phyloP scores from a whole-genome alignment of 1,140 invertebrate genomes.

The Drosophila suzukii region DNA sequence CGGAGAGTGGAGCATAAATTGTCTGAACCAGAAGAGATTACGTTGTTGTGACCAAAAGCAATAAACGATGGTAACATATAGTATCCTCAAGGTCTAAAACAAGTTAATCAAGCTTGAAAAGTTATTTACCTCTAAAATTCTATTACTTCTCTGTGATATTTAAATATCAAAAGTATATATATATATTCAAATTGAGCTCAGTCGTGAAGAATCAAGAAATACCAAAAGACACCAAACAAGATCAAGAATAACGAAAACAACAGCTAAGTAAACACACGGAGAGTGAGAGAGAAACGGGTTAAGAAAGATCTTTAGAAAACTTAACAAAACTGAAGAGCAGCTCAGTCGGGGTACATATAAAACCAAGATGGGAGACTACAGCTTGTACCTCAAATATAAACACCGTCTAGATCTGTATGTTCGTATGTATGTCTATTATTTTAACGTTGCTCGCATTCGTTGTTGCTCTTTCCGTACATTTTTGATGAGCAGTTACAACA shows the following conservation, averaged over 20 bases:
- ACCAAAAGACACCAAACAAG: background rate
- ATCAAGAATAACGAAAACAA: slow-evolving; percentile 9
- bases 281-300: slow-evolving; percentile 22
- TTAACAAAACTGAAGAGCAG: slow-evolving; percentile 48
- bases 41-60: background rate
- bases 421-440: slow-evolving; percentile 25
- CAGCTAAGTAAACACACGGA: slow-evolving; percentile 33
- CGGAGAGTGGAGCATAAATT: background rate
- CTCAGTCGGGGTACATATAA: slow-evolving; percentile 5
- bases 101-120: too few species aligned
- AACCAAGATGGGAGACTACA: slow-evolving; percentile 27
- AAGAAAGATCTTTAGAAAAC: slow-evolving; percentile 53
- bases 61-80: background rate
- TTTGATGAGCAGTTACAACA: slow-evolving; percentile 73
- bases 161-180: background rate
- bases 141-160: too few species aligned
- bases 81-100: too few species aligned
- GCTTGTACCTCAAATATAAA: slow-evolving; percentile 10
- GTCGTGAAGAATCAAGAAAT: background rate
- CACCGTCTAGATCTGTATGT: background rate
- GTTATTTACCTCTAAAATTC: too few species aligned
- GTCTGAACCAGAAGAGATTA: background rate
- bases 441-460: slow-evolving; percentile 51
- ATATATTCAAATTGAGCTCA: background rate
- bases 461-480: slow-evolving; percentile 45